These are phyloP conservation scores for Dendrolimus houi DNA, from an alignment of 2,888 invertebrate species.

Conservation along the genomic window DNA sequence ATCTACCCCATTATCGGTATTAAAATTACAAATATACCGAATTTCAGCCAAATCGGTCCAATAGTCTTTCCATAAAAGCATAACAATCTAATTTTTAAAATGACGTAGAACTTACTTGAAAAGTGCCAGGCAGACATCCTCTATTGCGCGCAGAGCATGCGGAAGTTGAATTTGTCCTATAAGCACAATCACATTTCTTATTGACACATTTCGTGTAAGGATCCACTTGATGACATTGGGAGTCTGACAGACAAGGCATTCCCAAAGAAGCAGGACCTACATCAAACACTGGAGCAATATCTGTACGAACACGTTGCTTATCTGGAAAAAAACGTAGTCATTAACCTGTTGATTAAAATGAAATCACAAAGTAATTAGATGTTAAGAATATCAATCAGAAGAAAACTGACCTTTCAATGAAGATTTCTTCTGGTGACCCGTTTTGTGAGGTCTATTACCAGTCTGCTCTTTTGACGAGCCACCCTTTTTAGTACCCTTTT, in stretches of 20 bases:
- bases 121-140: constrained; percentile 90
- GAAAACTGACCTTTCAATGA: constrained; percentile 53
- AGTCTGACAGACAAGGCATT: constrained; percentile 82
- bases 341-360: not conserved
- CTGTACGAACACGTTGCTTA: constrained; percentile 56
- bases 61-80: too few relatives aligned
- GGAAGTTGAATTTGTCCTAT: constrained; percentile 74
- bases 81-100: not conserved
- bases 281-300: constrained; percentile 47
- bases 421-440: constrained; percentile 63
- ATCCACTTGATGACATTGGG: constrained; percentile 89
- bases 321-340: constrained; percentile 29
- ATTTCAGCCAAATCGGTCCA: too few relatives aligned
- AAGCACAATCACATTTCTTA: constrained; percentile 86
- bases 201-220: constrained; percentile 83
- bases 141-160: constrained; percentile 83
- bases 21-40: too few relatives aligned
- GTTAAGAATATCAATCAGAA: too few relatives aligned
- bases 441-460: constrained; percentile 46
- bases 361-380: not conserved
- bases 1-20: too few relatives aligned
- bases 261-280: constrained; percentile 83
- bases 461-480: constrained; percentile 42
- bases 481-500: constrained; percentile 57
- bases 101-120: constrained; percentile 76